Percentiles rank a stretch among this genome's conserved stretches.
Conservation (phyloP, 2,113 vertebrate genomes). For the Agelaius phoeniceus region DNA sequence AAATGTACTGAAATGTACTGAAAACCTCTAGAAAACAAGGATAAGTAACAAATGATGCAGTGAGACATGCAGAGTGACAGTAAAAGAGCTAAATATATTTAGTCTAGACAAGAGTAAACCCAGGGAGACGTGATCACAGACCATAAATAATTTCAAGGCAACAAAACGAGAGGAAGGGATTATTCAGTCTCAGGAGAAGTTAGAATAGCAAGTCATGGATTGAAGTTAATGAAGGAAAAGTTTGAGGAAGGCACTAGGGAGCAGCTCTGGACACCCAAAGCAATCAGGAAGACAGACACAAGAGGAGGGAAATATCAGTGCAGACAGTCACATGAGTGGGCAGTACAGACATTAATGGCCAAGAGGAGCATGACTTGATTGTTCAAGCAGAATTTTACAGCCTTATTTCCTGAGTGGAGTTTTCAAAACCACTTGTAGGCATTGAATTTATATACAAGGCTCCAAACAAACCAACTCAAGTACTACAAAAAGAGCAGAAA, state of each 20-base stretch:
- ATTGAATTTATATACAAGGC: background rate
- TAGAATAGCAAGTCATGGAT: background rate
- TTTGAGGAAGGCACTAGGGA: slow-evolving; percentile 11
- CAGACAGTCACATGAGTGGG: slow-evolving; percentile 1
- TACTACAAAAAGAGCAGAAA: background rate
- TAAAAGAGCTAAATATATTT: slow-evolving; percentile 65
- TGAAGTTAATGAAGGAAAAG: slow-evolving; percentile 38
- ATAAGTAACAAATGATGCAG: background rate
- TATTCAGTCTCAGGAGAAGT: slow-evolving; percentile 34
- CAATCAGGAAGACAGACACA: background rate
- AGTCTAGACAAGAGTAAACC: slow-evolving; percentile 63
- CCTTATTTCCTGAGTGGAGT: background rate
- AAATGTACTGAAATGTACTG: background rate
- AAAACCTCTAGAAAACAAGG: background rate
- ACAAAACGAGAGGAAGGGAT: slow-evolving; percentile 25
- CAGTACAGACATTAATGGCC: background rate
- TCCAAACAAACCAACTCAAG: background rate
- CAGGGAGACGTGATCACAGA: slow-evolving; percentile 26
- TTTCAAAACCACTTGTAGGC: background rate
- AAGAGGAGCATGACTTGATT: background rate
- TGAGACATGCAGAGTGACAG: background rate
- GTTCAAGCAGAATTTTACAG: slow-evolving; percentile 10
- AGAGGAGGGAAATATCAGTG: background rate
- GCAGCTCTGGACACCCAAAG: background rate
- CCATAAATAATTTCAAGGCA: slow-evolving; percentile 62